Percentiles rank a stretch among this genome's conserved stretches.
phyloP scores from a whole-genome alignment of 2,797 vertebrate species.

The Kryptopterus vitreolus region DNA sequence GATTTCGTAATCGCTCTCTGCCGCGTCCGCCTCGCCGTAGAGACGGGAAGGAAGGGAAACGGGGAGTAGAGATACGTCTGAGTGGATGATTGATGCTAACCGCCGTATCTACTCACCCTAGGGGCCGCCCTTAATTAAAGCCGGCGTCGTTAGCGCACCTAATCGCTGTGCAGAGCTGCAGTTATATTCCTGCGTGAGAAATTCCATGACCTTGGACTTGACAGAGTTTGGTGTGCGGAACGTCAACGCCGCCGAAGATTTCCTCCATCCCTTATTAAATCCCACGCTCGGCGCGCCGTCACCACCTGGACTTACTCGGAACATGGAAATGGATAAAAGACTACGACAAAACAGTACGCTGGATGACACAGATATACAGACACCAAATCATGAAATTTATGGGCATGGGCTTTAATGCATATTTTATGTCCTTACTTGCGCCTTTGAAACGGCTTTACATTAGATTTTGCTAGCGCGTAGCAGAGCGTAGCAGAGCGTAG shows the following conservation, averaged over 20 bases:
- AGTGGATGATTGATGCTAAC: conserved; percentile 53
- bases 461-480: too few relatives aligned
- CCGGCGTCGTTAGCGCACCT: conserved; percentile 39
- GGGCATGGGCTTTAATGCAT: too few relatives aligned
- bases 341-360: too few relatives aligned
- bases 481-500: too few relatives aligned
- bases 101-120: conserved; percentile 41
- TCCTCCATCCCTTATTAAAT: not conserved
- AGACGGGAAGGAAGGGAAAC: conserved; percentile 30
- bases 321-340: too few relatives aligned
- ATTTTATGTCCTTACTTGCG: too few relatives aligned
- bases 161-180: conserved; percentile 41
- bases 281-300: not conserved
- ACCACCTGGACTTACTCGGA: not conserved
- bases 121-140: conserved; percentile 46
- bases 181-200: conserved; percentile 19
- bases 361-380: too few relatives aligned
- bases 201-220: not conserved
- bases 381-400: too few relatives aligned
- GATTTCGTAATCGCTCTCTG: conserved; percentile 33
- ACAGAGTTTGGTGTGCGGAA: not conserved
- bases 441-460: too few relatives aligned
- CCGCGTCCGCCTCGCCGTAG: not conserved
- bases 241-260: too few relatives aligned
- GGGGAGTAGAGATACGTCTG: conserved; percentile 19